Conservation (phyloP, 1,140 invertebrate species). For the Planococcus citri region DNA sequence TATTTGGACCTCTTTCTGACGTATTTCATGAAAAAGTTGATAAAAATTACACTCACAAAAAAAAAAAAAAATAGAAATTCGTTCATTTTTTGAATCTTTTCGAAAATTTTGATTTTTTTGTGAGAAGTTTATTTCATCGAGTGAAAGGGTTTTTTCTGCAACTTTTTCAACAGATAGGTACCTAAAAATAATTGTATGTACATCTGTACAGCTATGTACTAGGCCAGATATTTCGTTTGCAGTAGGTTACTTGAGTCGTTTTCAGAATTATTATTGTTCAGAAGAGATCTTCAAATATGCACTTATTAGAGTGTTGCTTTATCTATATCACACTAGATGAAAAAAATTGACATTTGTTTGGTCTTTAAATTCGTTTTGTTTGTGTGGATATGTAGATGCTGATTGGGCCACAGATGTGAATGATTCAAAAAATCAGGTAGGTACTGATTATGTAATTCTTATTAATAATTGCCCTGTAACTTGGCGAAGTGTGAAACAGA, state of each 20-base stretch:
- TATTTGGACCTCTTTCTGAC: no score
- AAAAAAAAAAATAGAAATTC: no score
- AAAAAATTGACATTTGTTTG: not conserved
- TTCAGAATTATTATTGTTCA: not conserved
- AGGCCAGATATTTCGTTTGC: slow-evolving; percentile 6
- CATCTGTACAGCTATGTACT: not conserved
- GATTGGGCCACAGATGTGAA: slow-evolving; percentile 33
- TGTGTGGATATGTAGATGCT: slow-evolving; percentile 29
- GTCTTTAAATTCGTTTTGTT: not conserved
- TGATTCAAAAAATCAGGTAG: slow-evolving; percentile 34
- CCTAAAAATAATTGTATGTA: no score
- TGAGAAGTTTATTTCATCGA: no score
- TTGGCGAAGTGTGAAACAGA: slow-evolving; percentile 29
- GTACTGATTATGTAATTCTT: slow-evolving; percentile 33
- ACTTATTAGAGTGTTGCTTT: not conserved
- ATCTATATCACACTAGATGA: not conserved
- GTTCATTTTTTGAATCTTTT: no score
- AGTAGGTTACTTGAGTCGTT: slow-evolving; percentile 11
- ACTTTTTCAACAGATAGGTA: no score
- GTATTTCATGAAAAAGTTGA: no score
- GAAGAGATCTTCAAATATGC: slow-evolving; percentile 11
- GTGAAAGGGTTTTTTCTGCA: no score
- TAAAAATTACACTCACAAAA: no score
- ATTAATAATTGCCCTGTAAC: slow-evolving; percentile 29
- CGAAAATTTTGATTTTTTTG: no score